These are phyloP conservation scores for Falco punctatus DNA, from an alignment of 2,113 vertebrate species.

Conservation along the genomic window DNA sequence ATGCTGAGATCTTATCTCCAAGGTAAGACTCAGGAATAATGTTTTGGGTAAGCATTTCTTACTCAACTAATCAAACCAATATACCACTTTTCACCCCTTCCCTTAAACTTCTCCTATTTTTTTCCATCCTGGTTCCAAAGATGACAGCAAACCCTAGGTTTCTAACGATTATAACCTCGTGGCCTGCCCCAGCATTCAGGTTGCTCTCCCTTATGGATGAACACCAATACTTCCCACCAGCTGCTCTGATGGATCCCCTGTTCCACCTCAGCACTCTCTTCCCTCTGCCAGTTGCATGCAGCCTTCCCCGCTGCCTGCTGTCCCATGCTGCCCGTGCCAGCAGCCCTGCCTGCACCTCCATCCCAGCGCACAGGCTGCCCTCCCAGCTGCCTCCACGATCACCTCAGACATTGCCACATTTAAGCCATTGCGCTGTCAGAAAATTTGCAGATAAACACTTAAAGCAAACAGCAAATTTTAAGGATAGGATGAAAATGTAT, in stretches of 20 bases:
- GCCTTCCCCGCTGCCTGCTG: background rate
- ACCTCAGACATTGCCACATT: background rate
- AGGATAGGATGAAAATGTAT: background rate
- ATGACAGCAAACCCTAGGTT: background rate
- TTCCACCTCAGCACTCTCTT: background rate
- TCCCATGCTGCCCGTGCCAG: background rate
- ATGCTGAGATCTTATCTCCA: background rate
- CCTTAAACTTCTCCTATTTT: background rate
- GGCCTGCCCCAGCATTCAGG: rapidly evolving
- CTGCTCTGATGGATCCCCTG: background rate
- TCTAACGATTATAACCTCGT: background rate
- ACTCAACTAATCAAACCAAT: background rate
- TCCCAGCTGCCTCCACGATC: rapidly evolving
- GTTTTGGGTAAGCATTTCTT: background rate
- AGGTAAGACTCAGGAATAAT: background rate
- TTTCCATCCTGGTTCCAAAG: background rate
- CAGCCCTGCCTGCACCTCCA: background rate
- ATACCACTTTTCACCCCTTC: background rate
- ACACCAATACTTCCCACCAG: background rate
- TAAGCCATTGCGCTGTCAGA: background rate
- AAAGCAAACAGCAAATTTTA: background rate
- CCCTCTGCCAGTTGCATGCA: background rate
- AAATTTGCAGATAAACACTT: background rate
- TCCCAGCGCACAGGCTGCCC: rapidly evolving
- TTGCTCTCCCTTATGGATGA: background rate